These are phyloP conservation scores for Zygothrica quintamaculata DNA, from an alignment of 2,888 invertebrate species.

Conservation along the genomic window DNA sequence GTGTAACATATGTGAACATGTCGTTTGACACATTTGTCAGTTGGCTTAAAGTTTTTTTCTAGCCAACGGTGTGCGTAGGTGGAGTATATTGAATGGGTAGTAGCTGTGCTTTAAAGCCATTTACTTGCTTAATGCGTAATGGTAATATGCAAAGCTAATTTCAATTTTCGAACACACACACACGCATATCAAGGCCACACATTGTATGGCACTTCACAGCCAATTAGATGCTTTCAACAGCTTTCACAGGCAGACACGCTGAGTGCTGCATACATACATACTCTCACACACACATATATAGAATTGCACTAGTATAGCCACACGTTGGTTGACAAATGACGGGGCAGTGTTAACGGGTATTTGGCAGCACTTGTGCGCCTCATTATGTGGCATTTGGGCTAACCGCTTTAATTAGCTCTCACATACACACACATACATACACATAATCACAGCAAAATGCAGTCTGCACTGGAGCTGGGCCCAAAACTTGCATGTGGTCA, in stretches of 20 bases:
- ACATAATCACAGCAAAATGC: slow-evolving; percentile 38
- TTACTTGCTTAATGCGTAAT: slow-evolving; percentile 11
- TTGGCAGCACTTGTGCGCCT: slow-evolving; percentile 80
- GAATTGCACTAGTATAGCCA: slow-evolving; percentile 6
- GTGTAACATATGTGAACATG: slow-evolving; percentile 76
- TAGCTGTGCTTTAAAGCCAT: slow-evolving; percentile 39
- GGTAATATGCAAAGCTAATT: slow-evolving; percentile 31
- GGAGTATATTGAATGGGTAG: no score
- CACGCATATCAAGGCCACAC: slow-evolving; percentile 48
- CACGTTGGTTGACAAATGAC: slow-evolving; percentile 72
- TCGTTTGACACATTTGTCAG: slow-evolving; percentile 81
- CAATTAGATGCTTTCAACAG: slow-evolving; percentile 77
- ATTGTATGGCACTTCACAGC: slow-evolving; percentile 71
- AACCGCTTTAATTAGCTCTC: slow-evolving; percentile 82
- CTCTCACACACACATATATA: slow-evolving; percentile 11
- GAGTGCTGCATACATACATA: slow-evolving; percentile 6
- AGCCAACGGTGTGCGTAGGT: slow-evolving; percentile 1
- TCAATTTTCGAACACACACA: slow-evolving; percentile 38
- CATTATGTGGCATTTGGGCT: slow-evolving; percentile 81
- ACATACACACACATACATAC: slow-evolving; percentile 24
- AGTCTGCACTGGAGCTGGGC: slow-evolving; percentile 46
- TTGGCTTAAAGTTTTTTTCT: slow-evolving; percentile 63
- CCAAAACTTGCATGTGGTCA: slow-evolving; percentile 71
- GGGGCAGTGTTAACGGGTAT: slow-evolving; percentile 76
- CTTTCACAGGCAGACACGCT: slow-evolving; percentile 25